Evolutionary conservation across 2,888 invertebrate species (phyloP), one percentile per base, ranked within the genome.

Genomic region (Maniola hyperantus): DNA sequence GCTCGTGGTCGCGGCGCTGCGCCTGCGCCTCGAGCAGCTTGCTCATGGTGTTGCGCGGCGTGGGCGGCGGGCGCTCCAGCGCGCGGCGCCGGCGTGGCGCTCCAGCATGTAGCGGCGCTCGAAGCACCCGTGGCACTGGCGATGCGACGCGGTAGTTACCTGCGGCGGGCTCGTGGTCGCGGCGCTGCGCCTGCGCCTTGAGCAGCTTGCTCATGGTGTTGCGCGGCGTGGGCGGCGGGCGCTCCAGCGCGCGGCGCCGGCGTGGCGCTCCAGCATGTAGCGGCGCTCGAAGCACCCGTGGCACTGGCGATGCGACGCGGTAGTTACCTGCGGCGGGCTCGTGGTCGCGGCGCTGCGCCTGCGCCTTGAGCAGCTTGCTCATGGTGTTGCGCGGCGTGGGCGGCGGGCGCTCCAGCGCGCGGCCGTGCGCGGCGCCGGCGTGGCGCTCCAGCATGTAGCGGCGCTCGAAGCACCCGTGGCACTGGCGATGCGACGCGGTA

Each of bases 191-290:
- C 83, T 73, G 90, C 87, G 83, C 90, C 89, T 92, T 92, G 61
- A 92, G 88, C 82, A 92, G 83, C 80, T 92, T 92, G 85, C 88
- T 89, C 92, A 92, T 92, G 73, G 92, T 92, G 83, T 91, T 92
- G 70, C 91, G 83, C 71, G 91, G 91, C 69, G 89, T 88, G 75
- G 91, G 87, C 73, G 89, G 90, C 71, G 88, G 87, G 7, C 89
- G 85, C 82, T 92, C 92, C 71, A 90, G 84, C 72, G 90, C 82
- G n/a, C n/a, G n/a, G 74, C 89, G 84, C 87, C 89, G 73, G 78
- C 78, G 81, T 92, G 92, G 72, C 91, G 88, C n/a, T n/a, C n/a
- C n/a, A n/a, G n/a, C n/a, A n/a, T n/a, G n/a, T n/a, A n/a, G n/a
- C n/a, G n/a, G n/a, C n/a, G n/a, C n/a, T n/a, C n/a, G n/a, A n/a